Evolutionary conservation across 2,888 invertebrate genomes (phyloP).

Genomic region (Drosophila affinis): DNA sequence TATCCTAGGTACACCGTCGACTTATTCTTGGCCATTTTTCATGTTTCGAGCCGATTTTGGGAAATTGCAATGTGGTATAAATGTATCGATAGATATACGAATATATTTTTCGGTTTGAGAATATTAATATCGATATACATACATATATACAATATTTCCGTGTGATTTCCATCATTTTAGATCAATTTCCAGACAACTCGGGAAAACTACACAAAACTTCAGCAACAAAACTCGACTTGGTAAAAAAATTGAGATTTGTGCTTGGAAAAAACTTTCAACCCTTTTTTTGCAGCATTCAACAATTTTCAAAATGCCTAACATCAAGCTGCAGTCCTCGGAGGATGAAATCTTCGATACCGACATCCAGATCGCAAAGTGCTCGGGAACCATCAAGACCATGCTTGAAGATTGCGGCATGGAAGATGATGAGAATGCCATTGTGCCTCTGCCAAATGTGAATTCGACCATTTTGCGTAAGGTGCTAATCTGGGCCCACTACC

Average conservation of each 20-base stretch:
- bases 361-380: constrained; percentile 61
- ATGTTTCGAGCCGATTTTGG: constrained; percentile 21
- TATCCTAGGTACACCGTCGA: constrained; percentile 90
- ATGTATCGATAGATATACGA: no score
- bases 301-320: constrained; percentile 47
- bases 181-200: no score
- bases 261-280: no score
- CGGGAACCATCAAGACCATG: constrained; percentile 62
- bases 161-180: no score
- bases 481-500: constrained; percentile 58
- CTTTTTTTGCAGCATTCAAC: neutral
- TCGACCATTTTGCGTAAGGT: constrained; percentile 60
- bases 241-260: neutral
- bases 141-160: no score
- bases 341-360: constrained; percentile 59
- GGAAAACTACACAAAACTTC: no score
- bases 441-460: constrained; percentile 61
- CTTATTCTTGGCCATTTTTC: constrained; percentile 84
- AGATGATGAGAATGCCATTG: constrained; percentile 56
- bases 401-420: constrained; percentile 61
- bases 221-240: no score
- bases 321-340: constrained; percentile 60
- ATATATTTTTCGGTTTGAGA: no score
- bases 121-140: no score
- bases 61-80: no score